Base-by-base conservation (phyloP, 2,888 invertebrate genomes). In the Chesias legatella region DNA sequence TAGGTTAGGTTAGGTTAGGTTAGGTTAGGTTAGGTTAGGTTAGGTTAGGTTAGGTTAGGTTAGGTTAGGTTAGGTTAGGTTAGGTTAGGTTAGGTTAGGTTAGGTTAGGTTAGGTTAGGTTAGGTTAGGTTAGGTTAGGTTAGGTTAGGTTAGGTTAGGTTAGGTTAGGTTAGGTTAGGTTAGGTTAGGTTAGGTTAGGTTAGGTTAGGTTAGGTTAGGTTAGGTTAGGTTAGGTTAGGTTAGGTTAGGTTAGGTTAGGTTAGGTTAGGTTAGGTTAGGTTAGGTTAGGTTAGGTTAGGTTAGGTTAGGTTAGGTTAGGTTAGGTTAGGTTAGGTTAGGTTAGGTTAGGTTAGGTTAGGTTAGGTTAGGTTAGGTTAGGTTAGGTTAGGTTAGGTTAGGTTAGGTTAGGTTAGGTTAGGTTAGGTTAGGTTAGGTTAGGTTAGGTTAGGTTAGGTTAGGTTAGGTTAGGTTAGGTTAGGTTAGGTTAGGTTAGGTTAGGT, bases 1-100 rank as follows among this genome's bases (percentile, higher is more conserved):
- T 30, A 30, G 30, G 30, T 30, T 30, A 30, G 30, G 30, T 30
- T 30, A 30, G 30, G 30, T 30, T 30, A 30, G 30, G 30, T 30
- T 30, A 30, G 30, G 30, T 30, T 30, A 30, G 30, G 30, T 30
- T 30, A 30, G 30, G 30, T 30, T 30, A 30, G 30, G 30, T 30
- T 30, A 30, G 30, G 30, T 30, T 30, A 30, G 30, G 30, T 30
- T 30, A 30, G 30, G 30, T 30, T 30, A 30, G 30, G 30, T 30
- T 30, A 30, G 30, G 30, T 30, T 30, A 30, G 30, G 30, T 30
- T 30, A 30, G 30, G 30, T 30, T 30, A 30, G 30, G 30, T 30
- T 30, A 30, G 30, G 30, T 30, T 30, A 30, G 30, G 30, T 30
- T 30, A 30, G 30, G 30, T 30, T 30, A 30, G 30, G 30, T 30